Evolutionary conservation across 2,113 vertebrate genomes (phyloP).

Genomic region (Mesoclemmys tuberculata): DNA sequence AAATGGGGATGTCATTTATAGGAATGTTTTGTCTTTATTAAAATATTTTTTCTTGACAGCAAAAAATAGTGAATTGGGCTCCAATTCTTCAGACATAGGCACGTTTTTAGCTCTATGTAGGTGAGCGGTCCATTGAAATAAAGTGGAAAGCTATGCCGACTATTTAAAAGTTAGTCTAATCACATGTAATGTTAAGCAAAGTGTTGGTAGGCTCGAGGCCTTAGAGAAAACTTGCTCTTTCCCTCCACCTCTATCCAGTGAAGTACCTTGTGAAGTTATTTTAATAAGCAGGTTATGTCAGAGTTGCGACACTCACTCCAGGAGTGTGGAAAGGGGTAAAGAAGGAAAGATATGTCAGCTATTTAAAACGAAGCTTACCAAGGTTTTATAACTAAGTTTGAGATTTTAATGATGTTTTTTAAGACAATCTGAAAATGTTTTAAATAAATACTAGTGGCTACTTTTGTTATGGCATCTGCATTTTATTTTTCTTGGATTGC

Average conservation of each 20-base stretch:
- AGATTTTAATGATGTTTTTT: slow-evolving; percentile 47
- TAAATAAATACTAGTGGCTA: slow-evolving; percentile 64
- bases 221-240: neutral
- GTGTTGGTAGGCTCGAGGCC: neutral
- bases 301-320: slow-evolving; percentile 21
- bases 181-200: neutral
- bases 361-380: slow-evolving; percentile 69
- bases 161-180: neutral
- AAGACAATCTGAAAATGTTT: slow-evolving; percentile 72
- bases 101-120: neutral
- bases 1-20: neutral
- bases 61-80: neutral
- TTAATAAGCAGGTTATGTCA: slow-evolving; percentile 34
- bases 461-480: slow-evolving; percentile 59
- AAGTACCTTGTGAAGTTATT: slow-evolving; percentile 58
- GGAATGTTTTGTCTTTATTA: neutral
- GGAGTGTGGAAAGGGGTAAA: slow-evolving; percentile 25
- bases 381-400: slow-evolving; percentile 68
- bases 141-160: neutral
- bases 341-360: slow-evolving; percentile 49
- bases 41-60: neutral
- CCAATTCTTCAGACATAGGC: neutral
- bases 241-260: slow-evolving; percentile 54
- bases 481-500: slow-evolving; percentile 73
- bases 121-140: neutral